phyloP scores from a whole-genome alignment of 2,888 invertebrate genomes.

The Subacronicta megacephala region DNA sequence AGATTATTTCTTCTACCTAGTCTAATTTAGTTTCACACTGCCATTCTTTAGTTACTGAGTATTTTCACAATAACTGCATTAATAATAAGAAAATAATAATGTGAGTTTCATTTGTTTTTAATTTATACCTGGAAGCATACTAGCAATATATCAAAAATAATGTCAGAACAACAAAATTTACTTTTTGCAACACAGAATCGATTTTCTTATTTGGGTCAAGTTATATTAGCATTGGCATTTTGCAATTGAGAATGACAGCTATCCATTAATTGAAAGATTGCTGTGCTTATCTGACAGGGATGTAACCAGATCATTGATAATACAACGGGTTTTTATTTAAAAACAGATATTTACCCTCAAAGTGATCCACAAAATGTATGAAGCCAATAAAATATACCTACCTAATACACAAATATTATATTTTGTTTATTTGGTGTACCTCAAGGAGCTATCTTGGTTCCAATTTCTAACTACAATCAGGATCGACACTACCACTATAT shows the following conservation, averaged over 20 bases:
- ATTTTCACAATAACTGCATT: no score
- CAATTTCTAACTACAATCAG: neutral
- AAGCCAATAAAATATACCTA: no score
- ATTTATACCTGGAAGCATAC: no score
- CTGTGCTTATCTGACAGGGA: constrained; percentile 41
- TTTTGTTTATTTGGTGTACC: neutral
- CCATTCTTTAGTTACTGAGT: no score
- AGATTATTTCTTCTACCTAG: no score
- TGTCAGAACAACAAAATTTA: constrained; percentile 8
- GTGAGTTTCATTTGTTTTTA: no score
- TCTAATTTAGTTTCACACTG: no score
- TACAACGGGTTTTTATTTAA: neutral
- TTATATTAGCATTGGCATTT: constrained; percentile 33
- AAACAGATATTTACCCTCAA: no score
- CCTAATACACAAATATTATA: no score
- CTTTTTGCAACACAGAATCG: constrained; percentile 32
- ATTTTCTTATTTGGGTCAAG: constrained; percentile 44
- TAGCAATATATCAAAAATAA: no score
- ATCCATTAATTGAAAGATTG: constrained; percentile 51
- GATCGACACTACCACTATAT: no score
- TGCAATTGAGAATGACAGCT: constrained; percentile 45
- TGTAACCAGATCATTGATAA: constrained; percentile 19
- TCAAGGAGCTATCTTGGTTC: neutral
- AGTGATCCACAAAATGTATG: neutral
- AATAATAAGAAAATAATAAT: no score